These are phyloP conservation scores for Cenopis cana DNA, from an alignment of 2,888 invertebrate genomes.

Conservation along the genomic window DNA sequence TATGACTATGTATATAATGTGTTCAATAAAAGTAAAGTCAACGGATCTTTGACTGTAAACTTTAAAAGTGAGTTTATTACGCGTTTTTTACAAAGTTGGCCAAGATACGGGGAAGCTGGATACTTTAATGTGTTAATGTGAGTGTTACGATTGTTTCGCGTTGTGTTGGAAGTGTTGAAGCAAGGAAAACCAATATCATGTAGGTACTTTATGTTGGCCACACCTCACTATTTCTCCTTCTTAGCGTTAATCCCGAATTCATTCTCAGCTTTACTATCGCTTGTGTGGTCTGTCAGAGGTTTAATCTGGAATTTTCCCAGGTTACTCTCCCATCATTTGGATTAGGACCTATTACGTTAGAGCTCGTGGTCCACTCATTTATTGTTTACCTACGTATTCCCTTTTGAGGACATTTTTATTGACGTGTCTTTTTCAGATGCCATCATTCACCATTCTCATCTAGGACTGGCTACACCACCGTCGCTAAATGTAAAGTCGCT, in stretches of 20 bases:
- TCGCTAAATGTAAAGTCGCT: neutral
- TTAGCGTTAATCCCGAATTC: too few species aligned
- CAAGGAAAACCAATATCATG: neutral
- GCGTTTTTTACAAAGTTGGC: conserved; percentile 33
- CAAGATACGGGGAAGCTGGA: conserved; percentile 31
- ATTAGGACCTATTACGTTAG: too few species aligned
- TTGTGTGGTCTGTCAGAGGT: too few species aligned
- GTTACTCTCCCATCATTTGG: too few species aligned
- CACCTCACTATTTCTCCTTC: too few species aligned
- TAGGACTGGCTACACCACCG: conserved; percentile 29
- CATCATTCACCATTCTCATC: neutral
- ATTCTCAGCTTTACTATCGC: too few species aligned
- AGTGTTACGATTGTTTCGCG: conserved; percentile 1
- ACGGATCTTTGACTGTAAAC: neutral
- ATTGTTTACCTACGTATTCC: neutral
- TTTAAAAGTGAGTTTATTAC: conserved; percentile 33
- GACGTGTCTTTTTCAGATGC: conserved; percentile 8
- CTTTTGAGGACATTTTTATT: neutral
- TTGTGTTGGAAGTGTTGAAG: conserved; percentile 17
- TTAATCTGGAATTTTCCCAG: too few species aligned
- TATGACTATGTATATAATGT: too few species aligned
- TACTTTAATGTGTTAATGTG: conserved; percentile 40
- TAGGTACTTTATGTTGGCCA: too few species aligned
- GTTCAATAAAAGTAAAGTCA: neutral
- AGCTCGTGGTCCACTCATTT: neutral